These are phyloP conservation scores for Helobdella robusta DNA, from an alignment of 2,888 invertebrate genomes.

Conservation along the genomic window DNA sequence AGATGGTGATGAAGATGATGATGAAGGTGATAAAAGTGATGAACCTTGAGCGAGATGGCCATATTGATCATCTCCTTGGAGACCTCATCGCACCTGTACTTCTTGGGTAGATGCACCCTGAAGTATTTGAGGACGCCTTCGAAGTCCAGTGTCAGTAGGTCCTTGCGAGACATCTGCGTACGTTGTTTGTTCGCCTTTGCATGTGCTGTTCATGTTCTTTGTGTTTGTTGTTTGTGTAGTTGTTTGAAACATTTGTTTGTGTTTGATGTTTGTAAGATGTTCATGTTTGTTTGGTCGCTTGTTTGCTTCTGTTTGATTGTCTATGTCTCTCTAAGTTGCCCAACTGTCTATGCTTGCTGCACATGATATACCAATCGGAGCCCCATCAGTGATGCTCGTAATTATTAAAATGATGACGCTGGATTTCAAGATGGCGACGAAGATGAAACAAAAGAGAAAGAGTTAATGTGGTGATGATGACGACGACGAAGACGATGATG, in stretches of 20 bases:
- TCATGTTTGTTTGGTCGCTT: too few species aligned
- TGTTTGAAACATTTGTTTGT: too few species aligned
- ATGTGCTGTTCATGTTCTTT: too few species aligned
- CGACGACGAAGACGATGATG: too few species aligned
- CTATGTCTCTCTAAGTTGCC: too few species aligned
- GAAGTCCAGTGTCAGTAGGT: constrained; percentile 83
- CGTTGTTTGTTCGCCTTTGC: too few species aligned
- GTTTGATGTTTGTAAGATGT: too few species aligned
- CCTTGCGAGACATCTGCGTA: constrained; percentile 61
- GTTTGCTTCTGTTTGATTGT: too few species aligned
- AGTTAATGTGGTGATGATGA: not conserved
- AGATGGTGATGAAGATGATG: not conserved
- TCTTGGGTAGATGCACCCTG: constrained; percentile 89
- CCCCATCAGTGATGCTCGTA: not conserved
- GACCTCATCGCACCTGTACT: constrained; percentile 77
- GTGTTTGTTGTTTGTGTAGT: too few species aligned
- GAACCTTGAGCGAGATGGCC: constrained; percentile 78
- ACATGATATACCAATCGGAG: too few species aligned
- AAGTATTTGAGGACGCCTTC: constrained; percentile 97
- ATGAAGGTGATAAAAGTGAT: not conserved
- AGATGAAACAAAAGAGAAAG: not conserved
- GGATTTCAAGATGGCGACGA: not conserved
- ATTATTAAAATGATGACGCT: constrained; percentile 5
- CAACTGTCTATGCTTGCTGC: too few species aligned
- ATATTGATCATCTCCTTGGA: constrained; percentile 78